Evolutionary conservation across 2,797 vertebrate genomes (phyloP).

Genomic region (Percopsis omiscomaycus): DNA sequence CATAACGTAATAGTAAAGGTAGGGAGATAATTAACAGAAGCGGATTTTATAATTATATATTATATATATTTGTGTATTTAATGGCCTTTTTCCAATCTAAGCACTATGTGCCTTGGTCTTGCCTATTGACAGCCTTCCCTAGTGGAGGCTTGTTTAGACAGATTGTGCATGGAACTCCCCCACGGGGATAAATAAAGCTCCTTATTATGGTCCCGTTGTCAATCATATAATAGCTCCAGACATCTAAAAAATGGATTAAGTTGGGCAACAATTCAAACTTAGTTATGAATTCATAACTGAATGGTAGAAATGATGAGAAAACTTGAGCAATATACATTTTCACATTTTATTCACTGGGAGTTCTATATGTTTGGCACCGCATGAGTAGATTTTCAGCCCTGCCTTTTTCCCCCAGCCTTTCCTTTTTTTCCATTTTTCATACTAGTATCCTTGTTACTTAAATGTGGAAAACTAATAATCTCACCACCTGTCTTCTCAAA

Average conservation of each 20-base stretch:
- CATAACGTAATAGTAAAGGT: constrained; percentile 79
- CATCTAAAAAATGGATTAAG: not conserved
- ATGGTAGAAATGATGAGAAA: not conserved
- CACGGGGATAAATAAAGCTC: too few species aligned
- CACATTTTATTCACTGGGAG: not conserved
- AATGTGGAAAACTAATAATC: constrained; percentile 69
- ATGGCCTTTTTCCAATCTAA: too few species aligned
- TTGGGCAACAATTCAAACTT: not conserved
- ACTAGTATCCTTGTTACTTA: constrained; percentile 52
- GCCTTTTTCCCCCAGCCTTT: constrained; percentile 18
- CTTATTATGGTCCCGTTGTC: not conserved
- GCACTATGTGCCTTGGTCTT: constrained; percentile 4
- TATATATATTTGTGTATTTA: too few species aligned
- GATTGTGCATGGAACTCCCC: not conserved
- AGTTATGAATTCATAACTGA: not conserved
- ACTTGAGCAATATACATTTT: constrained; percentile 1
- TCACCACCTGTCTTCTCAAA: constrained; percentile 67
- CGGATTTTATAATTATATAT: not conserved
- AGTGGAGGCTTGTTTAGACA: constrained; percentile 1
- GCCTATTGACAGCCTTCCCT: not conserved
- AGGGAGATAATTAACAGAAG: constrained; percentile 55
- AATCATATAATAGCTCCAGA: not conserved
- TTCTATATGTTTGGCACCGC: constrained; percentile 21
- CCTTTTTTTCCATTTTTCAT: constrained; percentile 42
- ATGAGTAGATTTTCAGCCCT: constrained; percentile 17